Evolutionary conservation across 2,888 invertebrate species (phyloP), one percentile per base, ranked within the genome.

Genomic region (Eudasyphora cyanicolor): DNA sequence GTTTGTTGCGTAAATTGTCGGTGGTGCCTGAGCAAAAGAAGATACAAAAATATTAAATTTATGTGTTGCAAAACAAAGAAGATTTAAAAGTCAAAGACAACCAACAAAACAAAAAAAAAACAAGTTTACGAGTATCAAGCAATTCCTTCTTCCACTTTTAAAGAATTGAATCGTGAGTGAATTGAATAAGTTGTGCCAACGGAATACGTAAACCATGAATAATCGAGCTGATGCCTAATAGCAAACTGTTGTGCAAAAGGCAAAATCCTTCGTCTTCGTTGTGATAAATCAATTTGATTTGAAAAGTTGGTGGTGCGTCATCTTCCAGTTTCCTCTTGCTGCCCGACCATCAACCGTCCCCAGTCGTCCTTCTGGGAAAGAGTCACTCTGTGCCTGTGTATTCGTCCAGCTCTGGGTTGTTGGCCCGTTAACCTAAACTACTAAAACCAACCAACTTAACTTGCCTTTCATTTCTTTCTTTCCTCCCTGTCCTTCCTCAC

Each of bases 361-460:
- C n/a, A n/a, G n/a, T n/a, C 76, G 67, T 76, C 32, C 35, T 38
- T 14, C 51, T 27, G 35, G 57, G 67, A n/a, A n/a, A n/a, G 24
- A 62, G 45, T 42, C 54, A 35, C 17, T 71, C 7, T 57, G 38
- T 10, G 38, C 12, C 12, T 38, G 38, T 38, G 38, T 38, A 71
- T 71, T 79, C 69, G 62, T 71, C 45, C 69, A 57, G n/a, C n/a
- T n/a, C 5, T 32, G 32, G 32, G 14, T n/a, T 7, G 14, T 45
- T 84, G 84, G 84, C 78, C 84, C 81, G 78, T 60, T 84, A 81
- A 84, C 84, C 84, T 81, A 84, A 42, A 74, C 32, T 51, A 74
- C 29, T 62, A 19, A 38, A 79, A 12, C 29, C 42, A 78, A 80
- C 54, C 83, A 76, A 81, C 71, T 78, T 51, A 73, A 71, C 54